Percentiles rank a stretch among this genome's conserved stretches.
phyloP scores from a whole-genome alignment of 1,140 invertebrate species.

The Megalopta genalis region DNA sequence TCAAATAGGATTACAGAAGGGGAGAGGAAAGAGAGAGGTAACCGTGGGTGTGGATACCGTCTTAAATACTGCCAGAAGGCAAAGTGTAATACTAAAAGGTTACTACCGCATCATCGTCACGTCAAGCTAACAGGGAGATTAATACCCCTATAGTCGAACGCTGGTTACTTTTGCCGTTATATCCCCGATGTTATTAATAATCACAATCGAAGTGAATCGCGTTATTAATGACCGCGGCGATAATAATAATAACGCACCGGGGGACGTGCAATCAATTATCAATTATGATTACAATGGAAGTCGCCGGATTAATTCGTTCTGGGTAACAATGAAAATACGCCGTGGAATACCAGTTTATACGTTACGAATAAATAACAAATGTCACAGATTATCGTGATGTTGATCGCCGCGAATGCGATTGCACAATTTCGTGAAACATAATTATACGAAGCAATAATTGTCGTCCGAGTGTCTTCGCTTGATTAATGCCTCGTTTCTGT shows the following conservation, averaged over 20 bases:
- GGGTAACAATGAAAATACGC: not conserved
- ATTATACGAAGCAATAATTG: constrained; percentile 14
- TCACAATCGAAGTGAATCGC: constrained; percentile 20
- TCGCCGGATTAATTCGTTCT: not conserved
- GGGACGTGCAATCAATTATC: constrained; percentile 23
- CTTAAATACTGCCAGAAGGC: constrained; percentile 44
- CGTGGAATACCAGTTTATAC: not conserved
- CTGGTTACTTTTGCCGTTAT: constrained; percentile 61
- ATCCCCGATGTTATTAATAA: constrained; percentile 35
- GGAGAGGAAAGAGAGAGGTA: constrained; percentile 21
- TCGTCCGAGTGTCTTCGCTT: not conserved
- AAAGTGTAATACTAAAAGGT: constrained; percentile 63
- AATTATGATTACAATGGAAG: constrained; percentile 22
- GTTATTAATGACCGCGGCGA: constrained; percentile 22
- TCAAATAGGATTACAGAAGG: constrained; percentile 21
- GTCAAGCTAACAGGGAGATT: constrained; percentile 71
- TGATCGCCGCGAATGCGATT: no score
- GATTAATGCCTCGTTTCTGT: constrained; percentile 30
- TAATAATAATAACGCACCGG: not conserved
- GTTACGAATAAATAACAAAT: not conserved
- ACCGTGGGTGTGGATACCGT: constrained; percentile 42
- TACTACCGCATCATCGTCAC: constrained; percentile 73
- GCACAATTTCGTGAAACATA: not conserved
- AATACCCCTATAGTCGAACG: constrained; percentile 72
- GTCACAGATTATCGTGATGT: not conserved